Percentiles rank a stretch among this genome's conserved stretches.
These are phyloP conservation scores for Bagarius yarrelli DNA, from an alignment of 2,113 vertebrate genomes.

Conservation along the genomic window DNA sequence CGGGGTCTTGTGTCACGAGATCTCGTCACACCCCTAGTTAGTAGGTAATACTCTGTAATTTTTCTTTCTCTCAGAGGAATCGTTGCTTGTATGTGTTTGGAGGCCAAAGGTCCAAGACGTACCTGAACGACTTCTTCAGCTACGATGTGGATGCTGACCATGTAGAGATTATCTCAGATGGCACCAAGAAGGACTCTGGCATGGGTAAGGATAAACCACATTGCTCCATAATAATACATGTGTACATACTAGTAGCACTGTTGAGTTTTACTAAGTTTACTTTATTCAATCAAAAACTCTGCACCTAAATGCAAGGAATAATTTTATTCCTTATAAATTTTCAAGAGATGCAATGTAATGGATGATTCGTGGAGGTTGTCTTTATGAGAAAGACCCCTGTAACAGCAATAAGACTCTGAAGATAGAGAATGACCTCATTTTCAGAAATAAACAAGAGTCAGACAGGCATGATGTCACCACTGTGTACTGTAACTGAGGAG, in stretches of 20 bases:
- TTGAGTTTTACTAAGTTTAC: neutral
- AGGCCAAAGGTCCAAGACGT: conserved; percentile 96
- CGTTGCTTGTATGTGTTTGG: conserved; percentile 96
- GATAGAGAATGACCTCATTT: conserved; percentile 43
- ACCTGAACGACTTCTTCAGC: conserved; percentile 99
- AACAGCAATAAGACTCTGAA: conserved; percentile 28
- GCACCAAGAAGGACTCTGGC: conserved; percentile 98
- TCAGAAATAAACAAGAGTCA: conserved; percentile 38
- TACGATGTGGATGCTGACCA: conserved; percentile 96
- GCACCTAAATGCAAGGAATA: neutral
- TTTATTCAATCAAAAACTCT: no score
- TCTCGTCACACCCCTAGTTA: no score
- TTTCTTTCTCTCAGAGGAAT: conserved; percentile 79
- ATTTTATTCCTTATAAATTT: conserved; percentile 16
- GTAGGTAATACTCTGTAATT: neutral
- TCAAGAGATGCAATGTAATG: conserved; percentile 71
- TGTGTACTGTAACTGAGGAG: conserved; percentile 3
- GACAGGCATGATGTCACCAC: conserved; percentile 37
- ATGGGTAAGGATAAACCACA: conserved; percentile 81
- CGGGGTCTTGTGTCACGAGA: no score
- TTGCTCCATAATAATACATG: neutral
- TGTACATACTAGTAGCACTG: neutral
- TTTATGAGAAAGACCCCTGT: conserved; percentile 6
- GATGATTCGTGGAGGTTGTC: neutral
- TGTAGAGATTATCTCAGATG: conserved; percentile 97